Evolutionary conservation across 2,888 invertebrate genomes (phyloP), one percentile per base, ranked within the genome.

Genomic region (Ypsolopha sequella): DNA sequence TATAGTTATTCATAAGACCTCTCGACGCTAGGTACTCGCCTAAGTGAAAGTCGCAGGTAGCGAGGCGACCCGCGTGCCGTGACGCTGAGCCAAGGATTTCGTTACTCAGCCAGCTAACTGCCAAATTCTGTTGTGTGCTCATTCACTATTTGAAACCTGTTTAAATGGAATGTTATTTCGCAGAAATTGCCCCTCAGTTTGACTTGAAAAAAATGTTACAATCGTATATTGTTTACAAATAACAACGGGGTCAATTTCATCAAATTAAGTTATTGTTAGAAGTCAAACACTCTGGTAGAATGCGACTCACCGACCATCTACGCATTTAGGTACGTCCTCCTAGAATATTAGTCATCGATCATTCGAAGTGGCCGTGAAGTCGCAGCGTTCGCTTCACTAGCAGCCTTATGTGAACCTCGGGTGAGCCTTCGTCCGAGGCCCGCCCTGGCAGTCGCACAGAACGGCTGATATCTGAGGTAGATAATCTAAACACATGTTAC

Each of bases 401-500:
- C 51, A 48, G 49, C 13, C 41, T 33, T 47, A 46, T 41, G 54
- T 39, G 36, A 45, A 33, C 51, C 35, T 45, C 33, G 36, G 24
- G 41, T 7, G 36, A 38, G 41, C 36, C 38, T 41, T 41, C 51
- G 50, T 52, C 43, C 52, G 50, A 46, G 50, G 50, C 52, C 52
- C 53, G 49, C 57, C 62, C 55, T 59, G 60, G 60, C 54, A 52
- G 56, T 58, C 51, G 55, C 61, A 60, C 55, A 58, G 52, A 58
- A 56, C 60, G 53, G 60, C 58, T 54, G 54, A 54, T 53, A 58
- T 78, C 74, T 78, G 78, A 68, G 76, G 67, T 72, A 75, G 4
- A 4, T 78, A 73, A 80, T 34, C 34, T 13, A 80, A 66, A 76
- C 66, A 80, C 50, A 67, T 62, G 73, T 76, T 78, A 80, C 65